phyloP scores from a whole-genome alignment of 1,140 invertebrate genomes.

The Ctenoplectra terminalis region DNA sequence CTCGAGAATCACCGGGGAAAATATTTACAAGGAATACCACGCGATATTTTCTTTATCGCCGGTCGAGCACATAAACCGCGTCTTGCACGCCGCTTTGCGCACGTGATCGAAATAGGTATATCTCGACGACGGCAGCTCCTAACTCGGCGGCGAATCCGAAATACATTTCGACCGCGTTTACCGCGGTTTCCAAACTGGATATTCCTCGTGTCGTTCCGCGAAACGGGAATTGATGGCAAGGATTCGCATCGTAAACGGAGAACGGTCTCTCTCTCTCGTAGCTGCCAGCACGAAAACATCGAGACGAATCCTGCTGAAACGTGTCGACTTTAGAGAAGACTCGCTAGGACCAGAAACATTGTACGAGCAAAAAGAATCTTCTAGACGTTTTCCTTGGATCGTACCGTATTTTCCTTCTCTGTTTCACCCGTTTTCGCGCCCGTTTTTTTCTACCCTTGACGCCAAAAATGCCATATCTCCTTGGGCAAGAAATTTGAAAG shows the following conservation, averaged over 20 bases:
- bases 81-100: neutral
- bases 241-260: conserved; percentile 18
- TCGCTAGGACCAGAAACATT: neutral
- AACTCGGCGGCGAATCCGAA: conserved; percentile 11
- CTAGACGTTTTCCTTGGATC: neutral
- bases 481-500: conserved; percentile 11
- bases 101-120: conserved; percentile 57
- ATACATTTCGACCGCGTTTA: conserved; percentile 39
- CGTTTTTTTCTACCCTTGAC: conserved; percentile 25
- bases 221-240: conserved; percentile 28
- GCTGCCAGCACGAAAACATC: neutral
- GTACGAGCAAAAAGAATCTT: neutral
- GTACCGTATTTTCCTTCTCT: neutral
- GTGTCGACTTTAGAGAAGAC: neutral
- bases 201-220: neutral
- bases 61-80: conserved; percentile 48
- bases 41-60: conserved; percentile 50
- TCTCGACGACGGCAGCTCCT: neutral
- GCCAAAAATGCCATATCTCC: neutral
- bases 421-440: neutral
- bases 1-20: conserved; percentile 3
- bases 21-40: conserved; percentile 54
- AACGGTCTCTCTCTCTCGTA: neutral
- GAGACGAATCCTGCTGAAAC: neutral
- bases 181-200: conserved; percentile 10